Conservation (phyloP, 1,140 invertebrate genomes). For the Zaprionus inermis region DNA sequence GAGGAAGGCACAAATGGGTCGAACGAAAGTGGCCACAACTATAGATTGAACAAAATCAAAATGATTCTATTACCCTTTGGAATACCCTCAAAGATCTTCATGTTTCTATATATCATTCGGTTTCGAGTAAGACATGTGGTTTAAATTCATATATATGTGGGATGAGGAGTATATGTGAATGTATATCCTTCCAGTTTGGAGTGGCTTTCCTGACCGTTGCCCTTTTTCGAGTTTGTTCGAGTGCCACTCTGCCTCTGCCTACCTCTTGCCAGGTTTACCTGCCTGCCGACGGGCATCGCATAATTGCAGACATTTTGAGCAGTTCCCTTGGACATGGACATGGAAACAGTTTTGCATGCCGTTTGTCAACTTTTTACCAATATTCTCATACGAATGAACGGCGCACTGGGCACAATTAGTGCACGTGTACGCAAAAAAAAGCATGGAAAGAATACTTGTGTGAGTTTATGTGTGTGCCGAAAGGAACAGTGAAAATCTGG, state of each 20-base stretch:
- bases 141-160: background rate
- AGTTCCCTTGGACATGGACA: conserved; percentile 47
- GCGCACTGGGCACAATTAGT: conserved; percentile 49
- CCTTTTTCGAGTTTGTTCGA: conserved; percentile 2
- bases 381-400: conserved; percentile 25
- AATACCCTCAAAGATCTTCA: too few relatives aligned
- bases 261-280: background rate
- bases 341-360: conserved; percentile 42
- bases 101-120: background rate
- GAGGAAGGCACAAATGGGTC: conserved; percentile 24
- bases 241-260: background rate
- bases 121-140: background rate
- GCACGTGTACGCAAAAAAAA: conserved; percentile 33
- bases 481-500: conserved; percentile 42
- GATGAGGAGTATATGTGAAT: background rate
- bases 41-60: background rate
- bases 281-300: conserved; percentile 23
- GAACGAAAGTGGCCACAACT: conserved; percentile 13
- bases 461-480: background rate
- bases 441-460: conserved; percentile 31
- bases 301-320: conserved; percentile 58
- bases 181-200: background rate
- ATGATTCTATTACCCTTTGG: conserved; percentile 11
- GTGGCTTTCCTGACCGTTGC: conserved; percentile 10
- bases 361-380: conserved; percentile 55